Conservation (phyloP, 2,113 vertebrate genomes). For the Scortum barcoo region DNA sequence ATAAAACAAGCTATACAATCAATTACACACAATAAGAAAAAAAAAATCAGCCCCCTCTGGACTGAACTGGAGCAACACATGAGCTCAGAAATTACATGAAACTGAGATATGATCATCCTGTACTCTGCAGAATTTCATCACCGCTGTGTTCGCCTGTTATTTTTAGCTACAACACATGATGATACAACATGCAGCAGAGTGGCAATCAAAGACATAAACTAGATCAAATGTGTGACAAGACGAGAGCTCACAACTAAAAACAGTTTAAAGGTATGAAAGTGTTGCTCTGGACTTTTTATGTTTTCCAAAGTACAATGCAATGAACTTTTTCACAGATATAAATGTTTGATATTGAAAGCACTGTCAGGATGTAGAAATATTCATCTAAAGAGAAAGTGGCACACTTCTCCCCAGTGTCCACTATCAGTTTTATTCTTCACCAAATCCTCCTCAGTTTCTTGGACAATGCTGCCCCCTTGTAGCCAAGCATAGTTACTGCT, state of each 20-base stretch:
- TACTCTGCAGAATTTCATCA: neutral
- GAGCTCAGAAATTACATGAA: neutral
- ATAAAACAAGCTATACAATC: neutral
- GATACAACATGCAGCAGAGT: no score
- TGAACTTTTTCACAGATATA: neutral
- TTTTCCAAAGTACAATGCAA: neutral
- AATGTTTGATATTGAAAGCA: neutral
- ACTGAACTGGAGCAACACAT: no score
- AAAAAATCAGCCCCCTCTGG: no score
- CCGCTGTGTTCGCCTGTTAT: neutral
- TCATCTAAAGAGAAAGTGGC: no score
- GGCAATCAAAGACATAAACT: neutral
- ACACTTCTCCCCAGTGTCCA: neutral
- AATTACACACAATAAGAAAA: no score
- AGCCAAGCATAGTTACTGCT: neutral
- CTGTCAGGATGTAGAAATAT: neutral
- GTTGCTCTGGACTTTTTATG: neutral
- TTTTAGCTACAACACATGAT: neutral
- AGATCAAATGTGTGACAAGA: neutral
- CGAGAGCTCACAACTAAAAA: neutral
- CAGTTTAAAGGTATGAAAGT: neutral
- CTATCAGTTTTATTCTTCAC: no score
- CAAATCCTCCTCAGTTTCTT: neutral
- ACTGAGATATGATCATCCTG: neutral
- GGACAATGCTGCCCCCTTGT: conserved; percentile 54